A percentile compares a stretch with the other conserved stretches of the same genome.
Evolutionary conservation across 2,888 invertebrate genomes (phyloP).

Genomic region (Ichneumoninae sp.): DNA sequence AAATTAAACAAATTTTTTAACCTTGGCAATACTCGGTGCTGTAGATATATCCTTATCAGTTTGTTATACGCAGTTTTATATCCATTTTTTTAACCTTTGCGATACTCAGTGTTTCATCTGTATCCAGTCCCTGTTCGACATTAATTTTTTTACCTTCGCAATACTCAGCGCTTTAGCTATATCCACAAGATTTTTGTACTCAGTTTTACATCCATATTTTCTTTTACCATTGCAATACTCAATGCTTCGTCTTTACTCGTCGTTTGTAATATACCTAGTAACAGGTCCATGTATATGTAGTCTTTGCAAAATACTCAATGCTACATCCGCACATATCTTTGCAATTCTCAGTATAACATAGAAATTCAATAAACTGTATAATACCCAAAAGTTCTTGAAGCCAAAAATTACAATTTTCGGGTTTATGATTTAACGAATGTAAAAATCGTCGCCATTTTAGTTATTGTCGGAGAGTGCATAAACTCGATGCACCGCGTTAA

Average conservation of each 20-base stretch:
- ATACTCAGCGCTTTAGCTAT: neutral
- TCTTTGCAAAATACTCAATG: slow-evolving; percentile 23
- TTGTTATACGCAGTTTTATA: neutral
- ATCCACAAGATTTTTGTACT: slow-evolving; percentile 22
- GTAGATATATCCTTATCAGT: neutral
- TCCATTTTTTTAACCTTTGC: neutral
- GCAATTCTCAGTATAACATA: neutral
- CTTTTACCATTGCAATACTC: neutral
- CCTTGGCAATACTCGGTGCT: slow-evolving; percentile 19
- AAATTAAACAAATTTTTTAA: neutral
- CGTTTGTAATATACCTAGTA: slow-evolving; percentile 21
- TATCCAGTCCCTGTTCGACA: neutral
- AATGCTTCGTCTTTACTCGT: neutral
- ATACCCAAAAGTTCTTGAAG: neutral
- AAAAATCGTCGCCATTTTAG: slow-evolving; percentile 38
- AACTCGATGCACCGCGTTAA: neutral
- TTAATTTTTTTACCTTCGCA: neutral
- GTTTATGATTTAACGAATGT: neutral
- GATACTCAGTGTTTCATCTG: slow-evolving; percentile 24
- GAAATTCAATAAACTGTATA: neutral
- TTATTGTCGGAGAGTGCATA: neutral
- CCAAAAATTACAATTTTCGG: neutral
- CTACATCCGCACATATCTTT: neutral
- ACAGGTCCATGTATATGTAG: no score
- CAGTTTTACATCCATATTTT: neutral